Percentiles rank a stretch among this genome's conserved stretches.
Evolutionary conservation across 2,113 vertebrate genomes (phyloP).

Genomic region (Albula goreensis): DNA sequence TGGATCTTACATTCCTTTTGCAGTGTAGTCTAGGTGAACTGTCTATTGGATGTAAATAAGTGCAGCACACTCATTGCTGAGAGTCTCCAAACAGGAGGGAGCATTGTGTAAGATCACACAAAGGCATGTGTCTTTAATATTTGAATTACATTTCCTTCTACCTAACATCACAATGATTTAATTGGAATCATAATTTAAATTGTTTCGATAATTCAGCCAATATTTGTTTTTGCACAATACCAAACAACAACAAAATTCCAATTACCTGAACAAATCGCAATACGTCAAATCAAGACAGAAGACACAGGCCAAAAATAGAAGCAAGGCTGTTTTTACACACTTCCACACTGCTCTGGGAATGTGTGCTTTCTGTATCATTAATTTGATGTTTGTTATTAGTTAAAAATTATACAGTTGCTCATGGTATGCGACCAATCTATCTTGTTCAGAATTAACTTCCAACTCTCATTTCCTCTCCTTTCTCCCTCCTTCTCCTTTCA

Average conservation of each 20-base stretch:
- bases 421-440: background rate
- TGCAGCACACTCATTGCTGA: background rate
- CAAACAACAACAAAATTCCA: background rate
- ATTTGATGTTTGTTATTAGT: background rate
- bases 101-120: background rate
- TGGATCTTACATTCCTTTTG: background rate
- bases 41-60: background rate
- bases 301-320: background rate
- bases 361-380: background rate
- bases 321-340: background rate
- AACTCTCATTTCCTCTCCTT: background rate
- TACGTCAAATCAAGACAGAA: background rate
- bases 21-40: background rate
- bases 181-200: background rate
- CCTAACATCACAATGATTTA: background rate
- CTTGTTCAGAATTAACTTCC: background rate
- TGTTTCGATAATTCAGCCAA: background rate
- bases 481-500: background rate
- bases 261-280: background rate
- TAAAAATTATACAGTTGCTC: background rate
- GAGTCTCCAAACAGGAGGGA: background rate
- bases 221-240: background rate
- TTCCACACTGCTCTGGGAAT: background rate
- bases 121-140: background rate
- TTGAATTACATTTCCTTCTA: background rate